Evolutionary conservation across 1,140 invertebrate species (phyloP).

Genomic region (Rhopalosiphum maidis): DNA sequence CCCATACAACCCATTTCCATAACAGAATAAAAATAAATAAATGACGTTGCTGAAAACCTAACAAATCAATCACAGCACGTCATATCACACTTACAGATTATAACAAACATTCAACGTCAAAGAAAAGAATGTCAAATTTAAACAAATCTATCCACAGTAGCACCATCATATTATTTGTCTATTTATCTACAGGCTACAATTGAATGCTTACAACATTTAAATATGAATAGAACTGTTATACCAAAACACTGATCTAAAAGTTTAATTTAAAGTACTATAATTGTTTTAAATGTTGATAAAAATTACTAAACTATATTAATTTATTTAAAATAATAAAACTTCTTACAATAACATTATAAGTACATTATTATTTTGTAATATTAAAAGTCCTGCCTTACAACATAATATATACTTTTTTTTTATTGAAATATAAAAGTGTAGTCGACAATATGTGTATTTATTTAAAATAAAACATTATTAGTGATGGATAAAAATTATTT

Average conservation of each 20-base stretch:
- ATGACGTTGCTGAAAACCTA: neutral
- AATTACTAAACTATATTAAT: too few relatives aligned
- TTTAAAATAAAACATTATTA: neutral
- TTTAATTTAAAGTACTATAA: too few relatives aligned
- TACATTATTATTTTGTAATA: too few relatives aligned
- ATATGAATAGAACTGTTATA: too few relatives aligned
- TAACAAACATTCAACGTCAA: neutral
- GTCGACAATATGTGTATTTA: neutral
- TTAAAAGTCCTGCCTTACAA: too few relatives aligned
- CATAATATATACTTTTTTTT: neutral
- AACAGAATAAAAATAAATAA: neutral
- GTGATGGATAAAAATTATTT: neutral
- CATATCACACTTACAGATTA: neutral
- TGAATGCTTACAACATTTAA: too few relatives aligned
- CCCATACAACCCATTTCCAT: neutral
- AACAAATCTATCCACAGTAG: neutral
- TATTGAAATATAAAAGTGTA: neutral
- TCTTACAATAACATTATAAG: too few relatives aligned
- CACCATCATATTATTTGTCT: neutral
- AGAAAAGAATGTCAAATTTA: neutral
- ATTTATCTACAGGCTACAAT: too few relatives aligned
- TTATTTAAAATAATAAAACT: too few relatives aligned
- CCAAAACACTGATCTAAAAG: too few relatives aligned
- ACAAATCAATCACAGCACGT: neutral
- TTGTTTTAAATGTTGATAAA: too few relatives aligned